Conservation (phyloP, 2,113 vertebrate species). For the Ptychochromis oligacanthus region DNA sequence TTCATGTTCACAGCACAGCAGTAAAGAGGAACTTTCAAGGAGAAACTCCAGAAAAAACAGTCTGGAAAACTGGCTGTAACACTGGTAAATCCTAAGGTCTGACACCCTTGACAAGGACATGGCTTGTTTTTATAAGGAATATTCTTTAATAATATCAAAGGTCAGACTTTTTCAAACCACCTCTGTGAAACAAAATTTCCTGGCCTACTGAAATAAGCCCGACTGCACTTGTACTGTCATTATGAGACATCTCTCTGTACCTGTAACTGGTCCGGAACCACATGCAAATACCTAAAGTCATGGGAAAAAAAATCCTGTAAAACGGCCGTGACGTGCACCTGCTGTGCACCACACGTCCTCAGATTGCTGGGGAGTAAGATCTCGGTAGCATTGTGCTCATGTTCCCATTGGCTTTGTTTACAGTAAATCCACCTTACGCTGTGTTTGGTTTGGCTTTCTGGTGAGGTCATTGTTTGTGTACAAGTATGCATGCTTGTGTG, state of each 20-base stretch:
- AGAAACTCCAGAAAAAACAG: not conserved
- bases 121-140: not conserved
- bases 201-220: not conserved
- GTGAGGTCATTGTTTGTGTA: not conserved
- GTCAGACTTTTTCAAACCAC: not conserved
- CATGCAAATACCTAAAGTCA: not conserved
- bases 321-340: not conserved
- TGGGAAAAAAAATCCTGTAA: not conserved
- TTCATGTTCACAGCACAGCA: not conserved
- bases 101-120: not conserved
- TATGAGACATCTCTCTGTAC: not conserved
- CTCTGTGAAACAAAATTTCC: not conserved
- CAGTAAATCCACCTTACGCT: constrained; percentile 35
- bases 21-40: not conserved
- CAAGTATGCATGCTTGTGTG: not conserved
- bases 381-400: not conserved
- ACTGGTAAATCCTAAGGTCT: not conserved
- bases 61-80: not conserved
- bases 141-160: not conserved
- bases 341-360: not conserved
- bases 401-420: constrained; percentile 30
- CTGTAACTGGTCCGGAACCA: not conserved
- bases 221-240: not conserved
- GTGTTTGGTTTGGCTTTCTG: constrained; percentile 36
- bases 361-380: not conserved